Conservation (phyloP, 2,113 vertebrate species). For the Phainopepla nitens region DNA sequence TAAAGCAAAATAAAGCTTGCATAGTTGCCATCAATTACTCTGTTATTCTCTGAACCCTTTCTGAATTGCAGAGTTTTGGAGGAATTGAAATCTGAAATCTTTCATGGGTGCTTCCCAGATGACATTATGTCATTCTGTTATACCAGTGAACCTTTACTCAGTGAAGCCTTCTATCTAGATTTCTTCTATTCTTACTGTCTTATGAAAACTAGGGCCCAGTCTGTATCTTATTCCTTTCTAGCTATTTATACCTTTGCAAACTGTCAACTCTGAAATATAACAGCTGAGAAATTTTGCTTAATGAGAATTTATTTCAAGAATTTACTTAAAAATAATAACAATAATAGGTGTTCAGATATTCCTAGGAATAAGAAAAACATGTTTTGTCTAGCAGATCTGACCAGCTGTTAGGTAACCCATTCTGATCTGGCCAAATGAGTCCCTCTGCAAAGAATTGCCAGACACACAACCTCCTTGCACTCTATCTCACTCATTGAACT, state of each 20-base stretch:
- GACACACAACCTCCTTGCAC: accelerated
- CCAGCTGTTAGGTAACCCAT: accelerated
- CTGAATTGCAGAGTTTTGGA: background rate
- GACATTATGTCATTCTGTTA: background rate
- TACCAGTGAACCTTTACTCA: background rate
- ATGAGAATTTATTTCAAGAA: background rate
- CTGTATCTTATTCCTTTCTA: background rate
- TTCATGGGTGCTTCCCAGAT: background rate
- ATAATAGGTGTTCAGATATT: background rate
- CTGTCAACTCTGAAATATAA: background rate
- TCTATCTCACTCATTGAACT: accelerated
- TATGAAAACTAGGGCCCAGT: background rate
- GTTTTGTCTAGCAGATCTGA: background rate
- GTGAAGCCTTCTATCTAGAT: background rate
- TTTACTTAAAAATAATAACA: background rate
- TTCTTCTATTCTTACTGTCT: background rate
- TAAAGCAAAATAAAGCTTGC: background rate
- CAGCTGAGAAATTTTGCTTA: background rate
- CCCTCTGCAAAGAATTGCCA: background rate
- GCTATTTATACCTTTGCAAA: background rate
- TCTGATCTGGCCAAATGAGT: background rate
- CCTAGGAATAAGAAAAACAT: background rate
- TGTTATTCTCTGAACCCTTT: background rate
- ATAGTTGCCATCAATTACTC: background rate
- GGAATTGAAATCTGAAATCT: background rate